Conservation (phyloP, 23 tunicate species). For the Styela clava region DNA sequence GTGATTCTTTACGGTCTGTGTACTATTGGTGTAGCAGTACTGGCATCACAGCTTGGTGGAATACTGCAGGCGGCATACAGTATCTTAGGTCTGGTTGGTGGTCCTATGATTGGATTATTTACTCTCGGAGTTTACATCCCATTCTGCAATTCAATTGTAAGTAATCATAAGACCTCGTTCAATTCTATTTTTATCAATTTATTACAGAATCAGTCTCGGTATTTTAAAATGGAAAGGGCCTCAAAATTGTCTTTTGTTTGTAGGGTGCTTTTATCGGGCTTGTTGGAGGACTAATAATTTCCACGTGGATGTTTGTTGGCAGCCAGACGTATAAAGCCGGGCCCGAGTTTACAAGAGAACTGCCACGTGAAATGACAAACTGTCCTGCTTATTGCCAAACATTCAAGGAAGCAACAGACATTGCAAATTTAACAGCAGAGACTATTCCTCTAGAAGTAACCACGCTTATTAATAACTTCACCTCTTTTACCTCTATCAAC, state of each 20-base stretch:
- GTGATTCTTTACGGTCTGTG: slow-evolving; percentile 36
- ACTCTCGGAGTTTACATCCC: slow-evolving; percentile 18
- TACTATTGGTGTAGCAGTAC: slow-evolving; percentile 30
- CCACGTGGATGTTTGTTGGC: slow-evolving; percentile 39
- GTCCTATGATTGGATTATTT: slow-evolving; percentile 33
- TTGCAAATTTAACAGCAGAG: neutral
- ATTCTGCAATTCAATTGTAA: slow-evolving; percentile 1
- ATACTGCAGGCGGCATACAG: slow-evolving; percentile 48
- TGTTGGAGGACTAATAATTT: slow-evolving; percentile 6
- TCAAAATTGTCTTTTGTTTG: too few species aligned
- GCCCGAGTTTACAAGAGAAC: neutral
- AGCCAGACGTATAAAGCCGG: neutral
- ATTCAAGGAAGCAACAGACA: neutral
- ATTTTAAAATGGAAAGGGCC: too few species aligned
- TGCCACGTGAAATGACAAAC: neutral
- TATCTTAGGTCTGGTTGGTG: slow-evolving; percentile 29
- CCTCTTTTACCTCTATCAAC: slow-evolving; percentile 6
- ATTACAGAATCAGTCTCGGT: too few species aligned
- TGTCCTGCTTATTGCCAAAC: slow-evolving; percentile 1
- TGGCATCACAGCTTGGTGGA: slow-evolving; percentile 33
- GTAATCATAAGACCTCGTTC: too few species aligned
- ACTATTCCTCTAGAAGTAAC: neutral
- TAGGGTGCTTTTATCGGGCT: slow-evolving; percentile 47
- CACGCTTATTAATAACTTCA: neutral
- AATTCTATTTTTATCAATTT: too few species aligned